Evolutionary conservation across 2,797 vertebrate species (phyloP).

Genomic region (Peromyscus nudipes): DNA sequence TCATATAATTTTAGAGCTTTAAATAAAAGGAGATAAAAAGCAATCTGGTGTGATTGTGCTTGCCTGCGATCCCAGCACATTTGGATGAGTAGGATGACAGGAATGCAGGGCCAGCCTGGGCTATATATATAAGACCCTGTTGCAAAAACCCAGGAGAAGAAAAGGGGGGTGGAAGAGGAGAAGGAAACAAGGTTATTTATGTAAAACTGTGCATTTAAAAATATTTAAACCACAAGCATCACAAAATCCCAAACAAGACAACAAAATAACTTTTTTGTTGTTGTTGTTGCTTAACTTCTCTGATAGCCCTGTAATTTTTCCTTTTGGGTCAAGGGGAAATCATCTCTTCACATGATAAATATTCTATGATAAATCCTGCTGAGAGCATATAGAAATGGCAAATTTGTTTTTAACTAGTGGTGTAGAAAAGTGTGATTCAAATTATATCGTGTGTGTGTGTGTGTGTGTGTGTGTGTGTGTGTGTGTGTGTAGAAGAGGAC

Average conservation of each 20-base stretch:
- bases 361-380: neutral
- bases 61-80: neutral
- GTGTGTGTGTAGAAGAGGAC: neutral
- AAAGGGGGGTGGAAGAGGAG: neutral
- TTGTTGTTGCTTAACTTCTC: neutral
- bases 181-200: neutral
- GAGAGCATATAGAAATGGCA: neutral
- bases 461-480: neutral
- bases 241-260: neutral
- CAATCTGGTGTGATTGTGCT: neutral
- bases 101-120: neutral
- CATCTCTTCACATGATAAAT: neutral
- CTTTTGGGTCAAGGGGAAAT: neutral
- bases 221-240: neutral
- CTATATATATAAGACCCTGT: neutral
- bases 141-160: neutral
- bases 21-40: neutral
- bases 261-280: neutral
- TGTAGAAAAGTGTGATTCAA: neutral
- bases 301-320: neutral
- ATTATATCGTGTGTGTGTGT: neutral
- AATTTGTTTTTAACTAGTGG: neutral
- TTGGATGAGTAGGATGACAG: neutral
- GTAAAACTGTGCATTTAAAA: neutral
- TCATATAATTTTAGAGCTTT: slow-evolving; percentile 24